These are phyloP conservation scores for Oophaga pumilio DNA, from an alignment of 2,113 vertebrate species.

Conservation along the genomic window DNA sequence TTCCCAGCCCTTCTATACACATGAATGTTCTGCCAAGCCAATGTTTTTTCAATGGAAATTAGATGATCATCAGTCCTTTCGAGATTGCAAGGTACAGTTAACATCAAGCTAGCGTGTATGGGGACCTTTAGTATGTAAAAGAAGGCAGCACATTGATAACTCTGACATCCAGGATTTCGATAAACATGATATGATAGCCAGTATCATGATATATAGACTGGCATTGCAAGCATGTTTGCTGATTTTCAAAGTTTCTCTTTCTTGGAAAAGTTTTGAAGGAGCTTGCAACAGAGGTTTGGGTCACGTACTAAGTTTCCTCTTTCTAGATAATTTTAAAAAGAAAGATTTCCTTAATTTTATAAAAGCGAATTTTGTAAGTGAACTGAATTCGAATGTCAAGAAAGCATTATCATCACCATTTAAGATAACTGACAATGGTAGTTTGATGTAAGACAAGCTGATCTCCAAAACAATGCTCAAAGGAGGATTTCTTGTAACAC, in stretches of 20 bases:
- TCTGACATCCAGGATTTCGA: neutral
- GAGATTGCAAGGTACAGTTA: too few relatives aligned
- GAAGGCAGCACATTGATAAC: neutral
- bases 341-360: neutral
- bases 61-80: too few relatives aligned
- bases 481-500: slow-evolving; percentile 29
- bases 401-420: slow-evolving; percentile 23
- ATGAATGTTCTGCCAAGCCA: too few relatives aligned
- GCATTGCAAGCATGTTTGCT: neutral
- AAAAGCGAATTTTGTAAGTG: neutral
- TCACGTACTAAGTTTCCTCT: neutral
- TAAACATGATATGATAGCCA: neutral
- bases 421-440: slow-evolving; percentile 45
- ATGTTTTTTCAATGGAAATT: too few relatives aligned
- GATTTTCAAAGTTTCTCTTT: neutral
- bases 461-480: slow-evolving; percentile 40
- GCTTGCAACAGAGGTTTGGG: neutral
- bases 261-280: neutral
- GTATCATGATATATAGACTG: neutral
- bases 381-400: slow-evolving; percentile 10
- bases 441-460: slow-evolving; percentile 43
- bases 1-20: too few relatives aligned
- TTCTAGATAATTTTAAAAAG: neutral
- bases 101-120: too few relatives aligned
- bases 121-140: neutral